A percentile compares a stretch with the other conserved stretches of the same genome.
Conservation (phyloP, 2,888 invertebrate species). For the Nymphalis c-album region DNA sequence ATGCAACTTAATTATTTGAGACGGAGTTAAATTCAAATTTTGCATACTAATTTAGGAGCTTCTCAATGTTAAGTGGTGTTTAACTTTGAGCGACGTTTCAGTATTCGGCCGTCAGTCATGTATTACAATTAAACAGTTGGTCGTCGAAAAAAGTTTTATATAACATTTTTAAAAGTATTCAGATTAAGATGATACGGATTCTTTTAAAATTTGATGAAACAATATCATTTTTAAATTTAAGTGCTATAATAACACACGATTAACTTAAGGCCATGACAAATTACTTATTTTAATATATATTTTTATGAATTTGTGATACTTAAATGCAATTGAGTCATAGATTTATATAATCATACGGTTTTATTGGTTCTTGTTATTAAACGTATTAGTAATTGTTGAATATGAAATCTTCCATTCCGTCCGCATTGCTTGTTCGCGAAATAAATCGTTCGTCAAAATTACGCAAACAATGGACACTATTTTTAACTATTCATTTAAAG, state of each 20-base stretch:
- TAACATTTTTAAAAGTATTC: too few relatives aligned
- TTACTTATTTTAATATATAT: slow-evolving; percentile 1
- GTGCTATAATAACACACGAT: background rate
- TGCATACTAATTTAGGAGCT: too few relatives aligned
- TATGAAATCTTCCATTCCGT: background rate
- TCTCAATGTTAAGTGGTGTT: too few relatives aligned
- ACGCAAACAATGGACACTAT: slow-evolving; percentile 2
- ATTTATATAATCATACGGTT: background rate
- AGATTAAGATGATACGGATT: too few relatives aligned
- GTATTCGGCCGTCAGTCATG: too few relatives aligned
- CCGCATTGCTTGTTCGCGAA: background rate
- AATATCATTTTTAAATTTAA: background rate
- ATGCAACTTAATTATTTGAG: too few relatives aligned
- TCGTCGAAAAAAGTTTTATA: too few relatives aligned
- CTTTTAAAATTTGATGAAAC: too few relatives aligned
- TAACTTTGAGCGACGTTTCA: too few relatives aligned
- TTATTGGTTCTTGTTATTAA: background rate
- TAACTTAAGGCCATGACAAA: background rate
- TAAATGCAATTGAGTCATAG: background rate
- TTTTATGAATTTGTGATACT: background rate
- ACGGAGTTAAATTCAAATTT: too few relatives aligned
- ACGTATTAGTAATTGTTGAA: background rate
- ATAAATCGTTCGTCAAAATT: slow-evolving; percentile 2
- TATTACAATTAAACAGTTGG: too few relatives aligned
- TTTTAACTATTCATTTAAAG: background rate